A percentile compares a stretch with the other conserved stretches of the same genome.
phyloP scores from a whole-genome alignment of 1,140 invertebrate genomes.

The Olivierus martensii region DNA sequence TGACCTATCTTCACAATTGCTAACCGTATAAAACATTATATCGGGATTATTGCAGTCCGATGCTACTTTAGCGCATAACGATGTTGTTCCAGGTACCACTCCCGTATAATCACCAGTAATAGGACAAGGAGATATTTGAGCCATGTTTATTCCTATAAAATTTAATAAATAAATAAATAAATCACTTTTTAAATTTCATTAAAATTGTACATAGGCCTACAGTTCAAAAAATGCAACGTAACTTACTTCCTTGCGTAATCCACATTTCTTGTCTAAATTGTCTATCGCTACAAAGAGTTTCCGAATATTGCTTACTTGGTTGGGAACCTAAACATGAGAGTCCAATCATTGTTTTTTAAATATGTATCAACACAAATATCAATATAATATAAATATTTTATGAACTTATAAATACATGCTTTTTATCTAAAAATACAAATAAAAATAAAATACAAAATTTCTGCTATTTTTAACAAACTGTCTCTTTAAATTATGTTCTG shows the following conservation, averaged over 20 bases:
- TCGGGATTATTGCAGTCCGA: conserved; percentile 53
- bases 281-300: conserved; percentile 31
- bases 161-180: too few species aligned
- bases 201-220: too few species aligned
- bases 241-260: conserved; percentile 50
- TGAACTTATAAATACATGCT: too few species aligned
- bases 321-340: conserved; percentile 25
- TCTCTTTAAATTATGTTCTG: too few species aligned
- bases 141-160: conserved; percentile 35
- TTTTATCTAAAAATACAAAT: too few species aligned
- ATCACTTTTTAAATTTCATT: too few species aligned
- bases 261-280: conserved; percentile 39
- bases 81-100: conserved; percentile 45
- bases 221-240: too few species aligned
- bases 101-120: conserved; percentile 53
- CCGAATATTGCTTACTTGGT: conserved; percentile 20
- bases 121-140: conserved; percentile 44
- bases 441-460: too few species aligned
- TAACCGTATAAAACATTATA: conserved; percentile 55
- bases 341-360: too few species aligned
- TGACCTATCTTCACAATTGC: conserved; percentile 40
- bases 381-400: too few species aligned
- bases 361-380: too few species aligned
- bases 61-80: conserved; percentile 52
- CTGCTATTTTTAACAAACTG: too few species aligned